Percentiles rank a stretch among this genome's conserved stretches.
Conservation (phyloP, 2,888 invertebrate genomes). For the Bombylius major region DNA sequence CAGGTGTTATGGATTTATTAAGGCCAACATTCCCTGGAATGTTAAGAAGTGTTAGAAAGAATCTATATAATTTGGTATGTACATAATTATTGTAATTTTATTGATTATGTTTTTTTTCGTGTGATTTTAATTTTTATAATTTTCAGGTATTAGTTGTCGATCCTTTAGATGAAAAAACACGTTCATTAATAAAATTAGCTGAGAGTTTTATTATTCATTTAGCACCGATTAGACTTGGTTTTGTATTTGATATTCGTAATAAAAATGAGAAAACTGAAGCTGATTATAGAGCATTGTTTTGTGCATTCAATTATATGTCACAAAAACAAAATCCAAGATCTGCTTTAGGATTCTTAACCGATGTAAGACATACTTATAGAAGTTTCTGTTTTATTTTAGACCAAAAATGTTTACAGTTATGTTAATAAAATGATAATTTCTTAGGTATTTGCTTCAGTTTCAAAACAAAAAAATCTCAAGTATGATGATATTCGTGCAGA, state of each 20-base stretch:
- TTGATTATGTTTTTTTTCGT: background rate
- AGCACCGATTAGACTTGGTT: slow-evolving; percentile 79
- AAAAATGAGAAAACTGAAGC: slow-evolving; percentile 49
- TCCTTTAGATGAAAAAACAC: slow-evolving; percentile 56
- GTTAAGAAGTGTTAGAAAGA: slow-evolving; percentile 76
- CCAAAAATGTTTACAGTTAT: background rate
- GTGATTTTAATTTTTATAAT: background rate
- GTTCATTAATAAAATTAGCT: slow-evolving; percentile 67
- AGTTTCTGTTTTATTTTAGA: background rate
- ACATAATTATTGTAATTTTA: background rate
- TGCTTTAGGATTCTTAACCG: slow-evolving; percentile 75
- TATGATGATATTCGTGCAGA: slow-evolving; percentile 57
- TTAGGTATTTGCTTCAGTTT: slow-evolving; percentile 44
- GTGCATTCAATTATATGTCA: slow-evolving; percentile 81
- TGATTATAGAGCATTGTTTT: slow-evolving; percentile 68
- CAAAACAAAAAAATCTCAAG: slow-evolving; percentile 41
- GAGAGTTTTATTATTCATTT: slow-evolving; percentile 86
- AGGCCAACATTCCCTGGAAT: slow-evolving; percentile 97
- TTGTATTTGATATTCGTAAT: slow-evolving; percentile 56
- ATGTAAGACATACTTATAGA: slow-evolving; percentile 40
- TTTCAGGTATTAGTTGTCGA: slow-evolving; percentile 71
- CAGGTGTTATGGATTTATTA: slow-evolving; percentile 76
- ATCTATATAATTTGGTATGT: slow-evolving; percentile 70
- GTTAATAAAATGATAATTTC: background rate
- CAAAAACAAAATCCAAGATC: slow-evolving; percentile 61